These are phyloP conservation scores for Camponotus fellah DNA, from an alignment of 2,888 invertebrate genomes.

Conservation along the genomic window DNA sequence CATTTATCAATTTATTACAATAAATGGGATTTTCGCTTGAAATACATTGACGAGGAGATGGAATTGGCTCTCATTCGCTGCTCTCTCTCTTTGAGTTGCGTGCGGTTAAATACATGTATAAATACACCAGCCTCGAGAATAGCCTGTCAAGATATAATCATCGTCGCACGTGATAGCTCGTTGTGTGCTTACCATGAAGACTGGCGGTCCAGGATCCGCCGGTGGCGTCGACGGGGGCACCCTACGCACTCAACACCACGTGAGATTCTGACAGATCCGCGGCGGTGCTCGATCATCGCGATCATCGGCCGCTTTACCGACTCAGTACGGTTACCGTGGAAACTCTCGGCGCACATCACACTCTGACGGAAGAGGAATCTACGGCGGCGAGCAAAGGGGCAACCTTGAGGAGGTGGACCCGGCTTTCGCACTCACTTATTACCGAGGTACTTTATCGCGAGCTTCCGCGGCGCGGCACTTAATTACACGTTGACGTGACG, in stretches of 20 bases:
- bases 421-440: slow-evolving; percentile 44
- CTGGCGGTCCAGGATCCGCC: slow-evolving; percentile 45
- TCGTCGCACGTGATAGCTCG: slow-evolving; percentile 47
- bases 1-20: neutral
- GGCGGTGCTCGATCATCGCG: slow-evolving; percentile 60
- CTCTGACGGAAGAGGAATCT: slow-evolving; percentile 54
- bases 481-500: slow-evolving; percentile 26
- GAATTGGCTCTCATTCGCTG: too few species aligned
- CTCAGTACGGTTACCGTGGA: slow-evolving; percentile 44
- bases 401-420: neutral
- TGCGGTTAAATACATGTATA: neutral
- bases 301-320: slow-evolving; percentile 57
- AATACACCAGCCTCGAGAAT: neutral
- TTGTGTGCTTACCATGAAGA: slow-evolving; percentile 65
- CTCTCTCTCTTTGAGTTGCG: neutral
- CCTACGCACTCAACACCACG: slow-evolving; percentile 68
- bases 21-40: neutral
- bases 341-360: slow-evolving; percentile 66
- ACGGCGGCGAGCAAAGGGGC: slow-evolving; percentile 2
- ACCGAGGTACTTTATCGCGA: slow-evolving; percentile 18
- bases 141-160: slow-evolving; percentile 19
- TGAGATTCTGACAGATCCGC: slow-evolving; percentile 59
- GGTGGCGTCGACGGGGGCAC: slow-evolving; percentile 53
- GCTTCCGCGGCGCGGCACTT: slow-evolving; percentile 12
- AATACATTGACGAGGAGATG: neutral